A percentile compares a stretch with the other conserved stretches of the same genome.
Evolutionary conservation across 2,113 vertebrate genomes (phyloP).

Genomic region (Bombycilla garrulus): DNA sequence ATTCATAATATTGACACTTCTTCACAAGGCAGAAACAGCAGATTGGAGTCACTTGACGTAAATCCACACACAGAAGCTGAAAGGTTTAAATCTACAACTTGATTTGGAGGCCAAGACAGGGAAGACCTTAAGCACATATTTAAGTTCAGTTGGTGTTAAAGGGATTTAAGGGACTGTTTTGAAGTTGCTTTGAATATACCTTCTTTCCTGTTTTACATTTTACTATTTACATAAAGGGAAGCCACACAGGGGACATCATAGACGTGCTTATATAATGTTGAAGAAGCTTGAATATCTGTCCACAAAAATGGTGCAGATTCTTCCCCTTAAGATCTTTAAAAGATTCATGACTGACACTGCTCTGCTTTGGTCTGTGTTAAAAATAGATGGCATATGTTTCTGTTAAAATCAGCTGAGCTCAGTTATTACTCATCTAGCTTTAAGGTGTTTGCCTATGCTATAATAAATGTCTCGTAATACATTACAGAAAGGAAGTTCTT

Average conservation of each 20-base stretch:
- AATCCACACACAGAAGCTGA: not conserved
- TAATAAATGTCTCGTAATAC: not conserved
- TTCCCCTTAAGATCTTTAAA: not conserved
- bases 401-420: not conserved
- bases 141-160: not conserved
- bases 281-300: not conserved
- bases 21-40: not conserved
- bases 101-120: not conserved
- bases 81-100: not conserved
- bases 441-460: not conserved
- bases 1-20: not conserved
- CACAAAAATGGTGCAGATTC: not conserved
- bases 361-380: not conserved
- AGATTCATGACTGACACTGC: not conserved
- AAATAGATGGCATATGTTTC: not conserved
- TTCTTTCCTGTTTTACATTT: not conserved
- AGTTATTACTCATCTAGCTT: not conserved
- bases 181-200: not conserved
- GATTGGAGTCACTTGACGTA: rapidly evolving
- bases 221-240: not conserved
- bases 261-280: not conserved
- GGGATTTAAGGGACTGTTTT: not conserved
- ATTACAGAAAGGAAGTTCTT: not conserved
- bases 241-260: not conserved
- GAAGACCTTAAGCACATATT: not conserved